A percentile compares a stretch with the other conserved stretches of the same genome.
Conservation (phyloP, 2,113 vertebrate species). For the Entosphenus tridentatus region DNA sequence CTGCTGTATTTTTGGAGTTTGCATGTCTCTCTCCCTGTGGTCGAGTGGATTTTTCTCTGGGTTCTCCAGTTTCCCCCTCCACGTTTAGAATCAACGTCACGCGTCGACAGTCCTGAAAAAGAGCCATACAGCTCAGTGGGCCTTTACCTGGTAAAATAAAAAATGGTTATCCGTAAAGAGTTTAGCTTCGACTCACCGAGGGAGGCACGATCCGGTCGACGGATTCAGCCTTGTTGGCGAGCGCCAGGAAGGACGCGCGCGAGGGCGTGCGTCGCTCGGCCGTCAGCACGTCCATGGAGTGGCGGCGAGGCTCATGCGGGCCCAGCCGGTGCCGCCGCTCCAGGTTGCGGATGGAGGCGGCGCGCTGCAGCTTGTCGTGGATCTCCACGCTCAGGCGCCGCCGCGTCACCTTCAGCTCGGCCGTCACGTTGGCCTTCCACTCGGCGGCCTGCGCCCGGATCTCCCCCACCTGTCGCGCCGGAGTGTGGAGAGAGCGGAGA, state of each 20-base stretch:
- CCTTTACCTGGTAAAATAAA: no score
- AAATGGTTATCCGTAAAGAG: no score
- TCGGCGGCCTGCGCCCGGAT: slow-evolving; percentile 82
- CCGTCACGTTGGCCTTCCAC: slow-evolving; percentile 91
- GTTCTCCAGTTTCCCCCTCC: no score
- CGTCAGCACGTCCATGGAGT: not conserved
- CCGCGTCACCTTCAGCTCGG: slow-evolving; percentile 90
- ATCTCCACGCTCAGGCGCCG: slow-evolving; percentile 83
- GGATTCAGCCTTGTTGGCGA: slow-evolving; percentile 4
- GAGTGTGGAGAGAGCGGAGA: not conserved
- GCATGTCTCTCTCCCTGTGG: no score
- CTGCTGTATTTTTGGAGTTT: no score
- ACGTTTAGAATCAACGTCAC: no score
- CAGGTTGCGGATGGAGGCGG: slow-evolving; percentile 45
- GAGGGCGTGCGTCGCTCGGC: not conserved
- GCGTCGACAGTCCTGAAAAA: no score
- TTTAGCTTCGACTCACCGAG: no score
- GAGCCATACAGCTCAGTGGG: no score
- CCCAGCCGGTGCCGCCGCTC: not conserved
- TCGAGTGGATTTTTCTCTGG: no score
- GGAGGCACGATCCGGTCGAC: not conserved
- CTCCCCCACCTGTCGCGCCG: slow-evolving; percentile 48
- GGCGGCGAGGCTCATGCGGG: not conserved
- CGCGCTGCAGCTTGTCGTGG: slow-evolving; percentile 83
- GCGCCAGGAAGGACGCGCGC: not conserved